A percentile compares a stretch with the other conserved stretches of the same genome.
phyloP scores from a whole-genome alignment of 2,797 vertebrate genomes.

The Xenentodon cancila region DNA sequence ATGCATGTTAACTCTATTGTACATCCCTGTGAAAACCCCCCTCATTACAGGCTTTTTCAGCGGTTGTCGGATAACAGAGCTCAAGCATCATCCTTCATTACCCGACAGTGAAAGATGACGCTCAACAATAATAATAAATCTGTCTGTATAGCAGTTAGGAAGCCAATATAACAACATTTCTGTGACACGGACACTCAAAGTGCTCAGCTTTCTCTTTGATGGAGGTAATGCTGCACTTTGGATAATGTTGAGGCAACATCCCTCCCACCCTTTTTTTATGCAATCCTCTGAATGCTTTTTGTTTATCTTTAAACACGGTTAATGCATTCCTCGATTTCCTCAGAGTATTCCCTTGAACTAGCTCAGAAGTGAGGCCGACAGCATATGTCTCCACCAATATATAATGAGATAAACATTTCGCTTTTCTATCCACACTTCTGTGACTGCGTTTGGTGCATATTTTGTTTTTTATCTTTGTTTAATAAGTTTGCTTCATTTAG shows the following conservation, averaged over 20 bases:
- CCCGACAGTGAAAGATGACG: constrained; percentile 3
- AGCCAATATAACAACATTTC: neutral
- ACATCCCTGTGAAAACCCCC: neutral
- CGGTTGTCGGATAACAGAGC: constrained; percentile 14
- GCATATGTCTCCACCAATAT: constrained; percentile 7
- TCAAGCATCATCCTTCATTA: constrained; percentile 19
- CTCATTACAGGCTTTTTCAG: constrained; percentile 21
- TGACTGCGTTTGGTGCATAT: neutral
- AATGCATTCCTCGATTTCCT: constrained; percentile 37
- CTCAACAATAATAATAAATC: constrained; percentile 1
- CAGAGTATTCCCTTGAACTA: constrained; percentile 18
- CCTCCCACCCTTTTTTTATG: neutral
- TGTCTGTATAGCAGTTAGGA: neutral
- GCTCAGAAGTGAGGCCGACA: too few species aligned
- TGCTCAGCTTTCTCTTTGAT: too few species aligned
- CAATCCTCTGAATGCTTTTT: neutral
- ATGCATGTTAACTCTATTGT: neutral
- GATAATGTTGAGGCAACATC: constrained; percentile 12
- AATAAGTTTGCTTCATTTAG: constrained; percentile 1
- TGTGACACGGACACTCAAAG: neutral
- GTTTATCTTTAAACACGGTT: constrained; percentile 11
- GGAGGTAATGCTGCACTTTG: neutral
- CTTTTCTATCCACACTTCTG: constrained; percentile 5
- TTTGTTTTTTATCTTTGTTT: neutral
- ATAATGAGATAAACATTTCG: constrained; percentile 40